Percentiles rank a stretch among this genome's conserved stretches.
Conservation (phyloP, 2,797 vertebrate species). For the Propithecus deckenii region DNA sequence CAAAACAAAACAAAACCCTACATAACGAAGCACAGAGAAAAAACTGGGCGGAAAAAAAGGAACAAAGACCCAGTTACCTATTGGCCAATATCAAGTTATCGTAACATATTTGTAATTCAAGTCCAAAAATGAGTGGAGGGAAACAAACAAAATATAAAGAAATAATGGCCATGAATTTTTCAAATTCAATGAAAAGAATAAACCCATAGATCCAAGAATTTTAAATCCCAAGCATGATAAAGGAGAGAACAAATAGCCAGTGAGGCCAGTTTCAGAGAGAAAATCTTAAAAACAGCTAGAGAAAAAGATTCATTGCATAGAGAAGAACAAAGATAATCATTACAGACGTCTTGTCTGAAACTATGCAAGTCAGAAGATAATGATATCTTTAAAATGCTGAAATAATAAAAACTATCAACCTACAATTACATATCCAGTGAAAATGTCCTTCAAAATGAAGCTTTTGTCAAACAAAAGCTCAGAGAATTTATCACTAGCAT, state of each 20-base stretch:
- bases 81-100: neutral
- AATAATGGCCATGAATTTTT: neutral
- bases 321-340: neutral
- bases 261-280: neutral
- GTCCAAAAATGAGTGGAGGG: neutral
- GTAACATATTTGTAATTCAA: neutral
- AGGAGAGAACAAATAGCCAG: neutral
- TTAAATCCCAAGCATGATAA: neutral
- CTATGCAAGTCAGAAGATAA: neutral
- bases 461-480: neutral
- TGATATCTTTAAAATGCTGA: neutral
- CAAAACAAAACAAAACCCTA: neutral
- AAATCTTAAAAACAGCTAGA: neutral
- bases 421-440: neutral
- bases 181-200: neutral
- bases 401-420: neutral
- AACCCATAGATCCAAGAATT: neutral
- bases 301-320: neutral
- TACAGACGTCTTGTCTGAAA: neutral
- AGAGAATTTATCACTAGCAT: neutral
- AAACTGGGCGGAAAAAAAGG: neutral
- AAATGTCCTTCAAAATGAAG: neutral
- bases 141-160: neutral
- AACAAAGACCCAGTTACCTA: neutral
- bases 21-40: neutral